Conservation (phyloP, 2,113 vertebrate species). For the Chlorodrepanis virens region DNA sequence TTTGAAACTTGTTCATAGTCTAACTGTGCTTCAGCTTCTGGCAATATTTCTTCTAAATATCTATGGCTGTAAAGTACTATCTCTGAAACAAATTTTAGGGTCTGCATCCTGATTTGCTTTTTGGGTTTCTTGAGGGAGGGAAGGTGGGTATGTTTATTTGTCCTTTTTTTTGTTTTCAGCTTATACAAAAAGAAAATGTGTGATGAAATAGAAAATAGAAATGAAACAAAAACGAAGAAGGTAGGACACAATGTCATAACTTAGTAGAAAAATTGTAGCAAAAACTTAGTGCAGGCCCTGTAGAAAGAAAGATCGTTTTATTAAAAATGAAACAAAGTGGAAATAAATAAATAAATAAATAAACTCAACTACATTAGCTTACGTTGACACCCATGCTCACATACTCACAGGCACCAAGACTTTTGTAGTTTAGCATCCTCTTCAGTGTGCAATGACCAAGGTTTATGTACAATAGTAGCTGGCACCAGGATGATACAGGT, state of each 20-base stretch:
- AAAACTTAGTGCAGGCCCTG: background rate
- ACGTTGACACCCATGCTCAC: background rate
- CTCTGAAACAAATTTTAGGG: background rate
- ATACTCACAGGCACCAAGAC: background rate
- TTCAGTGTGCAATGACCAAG: background rate
- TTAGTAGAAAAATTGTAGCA: background rate
- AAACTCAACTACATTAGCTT: background rate
- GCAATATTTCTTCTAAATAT: background rate
- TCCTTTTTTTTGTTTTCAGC: background rate
- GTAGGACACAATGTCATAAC: background rate
- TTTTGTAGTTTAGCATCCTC: background rate
- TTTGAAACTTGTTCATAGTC: background rate
- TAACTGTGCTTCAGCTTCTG: background rate
- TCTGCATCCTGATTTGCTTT: background rate
- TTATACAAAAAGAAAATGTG: background rate
- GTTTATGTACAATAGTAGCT: background rate
- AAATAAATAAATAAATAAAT: background rate
- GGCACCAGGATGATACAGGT: background rate
- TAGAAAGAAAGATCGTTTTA: background rate
- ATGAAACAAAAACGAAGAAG: background rate
- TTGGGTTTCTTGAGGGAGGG: rapidly evolving
- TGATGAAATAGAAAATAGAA: background rate
- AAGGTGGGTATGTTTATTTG: background rate
- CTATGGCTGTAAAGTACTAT: background rate
- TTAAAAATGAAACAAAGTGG: background rate